A percentile compares a stretch with the other conserved stretches of the same genome.
phyloP scores from a whole-genome alignment of 2,113 vertebrate species.

The Chitala chitala region DNA sequence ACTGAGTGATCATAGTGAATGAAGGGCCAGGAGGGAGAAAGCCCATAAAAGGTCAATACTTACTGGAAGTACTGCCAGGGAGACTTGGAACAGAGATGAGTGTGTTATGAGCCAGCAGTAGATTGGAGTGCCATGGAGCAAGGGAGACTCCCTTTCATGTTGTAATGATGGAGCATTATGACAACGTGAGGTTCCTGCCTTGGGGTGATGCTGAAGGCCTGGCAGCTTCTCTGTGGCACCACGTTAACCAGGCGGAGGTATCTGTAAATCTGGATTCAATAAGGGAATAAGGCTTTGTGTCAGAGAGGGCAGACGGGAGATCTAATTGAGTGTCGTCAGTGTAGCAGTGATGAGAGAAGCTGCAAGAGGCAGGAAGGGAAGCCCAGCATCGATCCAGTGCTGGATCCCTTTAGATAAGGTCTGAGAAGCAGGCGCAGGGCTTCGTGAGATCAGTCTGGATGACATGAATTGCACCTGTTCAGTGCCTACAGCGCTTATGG shows the following conservation, averaged over 20 bases:
- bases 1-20: neutral
- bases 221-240: neutral
- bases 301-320: neutral
- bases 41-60: neutral
- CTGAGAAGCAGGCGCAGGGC: too few relatives aligned
- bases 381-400: neutral
- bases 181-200: neutral
- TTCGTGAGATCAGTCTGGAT: neutral
- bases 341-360: neutral
- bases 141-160: neutral
- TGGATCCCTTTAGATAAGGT: too few relatives aligned
- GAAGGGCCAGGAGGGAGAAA: neutral
- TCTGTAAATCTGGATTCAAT: neutral
- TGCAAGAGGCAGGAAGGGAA: too few relatives aligned
- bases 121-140: neutral
- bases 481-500: neutral
- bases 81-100: neutral
- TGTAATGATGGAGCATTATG: too few relatives aligned
- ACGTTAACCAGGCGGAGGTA: neutral
- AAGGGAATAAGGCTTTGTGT: neutral
- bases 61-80: neutral
- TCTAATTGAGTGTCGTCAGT: neutral
- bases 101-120: neutral
- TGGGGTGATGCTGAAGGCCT: neutral
- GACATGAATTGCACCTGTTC: too few relatives aligned